A percentile compares a stretch with the other conserved stretches of the same genome.
Conservation (phyloP, 2,113 vertebrate species). For the Sceloporus tristichus region DNA sequence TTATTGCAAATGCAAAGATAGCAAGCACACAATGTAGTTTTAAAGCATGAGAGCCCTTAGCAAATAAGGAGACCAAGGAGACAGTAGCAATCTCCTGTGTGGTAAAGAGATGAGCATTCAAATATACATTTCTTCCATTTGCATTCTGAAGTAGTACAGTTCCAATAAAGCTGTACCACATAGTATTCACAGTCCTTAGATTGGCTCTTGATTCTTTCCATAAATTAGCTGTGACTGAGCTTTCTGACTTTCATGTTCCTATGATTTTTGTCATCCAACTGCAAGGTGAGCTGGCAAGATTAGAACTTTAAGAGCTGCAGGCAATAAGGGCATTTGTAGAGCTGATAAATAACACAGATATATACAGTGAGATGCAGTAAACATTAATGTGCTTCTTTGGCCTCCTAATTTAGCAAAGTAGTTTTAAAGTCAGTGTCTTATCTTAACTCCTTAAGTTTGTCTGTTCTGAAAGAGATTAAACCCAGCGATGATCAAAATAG, state of each 20-base stretch:
- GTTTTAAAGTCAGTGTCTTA: background rate
- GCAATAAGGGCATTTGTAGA: conserved; percentile 4
- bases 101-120: background rate
- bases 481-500: background rate
- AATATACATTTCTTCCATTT: background rate
- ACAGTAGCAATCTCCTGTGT: background rate
- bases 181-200: background rate
- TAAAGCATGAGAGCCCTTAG: background rate
- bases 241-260: background rate
- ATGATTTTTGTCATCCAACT: background rate
- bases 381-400: background rate
- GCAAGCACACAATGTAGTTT: background rate
- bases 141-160: background rate
- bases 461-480: background rate
- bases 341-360: background rate
- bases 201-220: background rate
- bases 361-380: background rate
- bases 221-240: background rate
- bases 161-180: background rate
- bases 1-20: conserved; percentile 7
- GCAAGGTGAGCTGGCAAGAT: background rate
- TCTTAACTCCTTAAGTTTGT: background rate
- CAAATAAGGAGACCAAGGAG: background rate
- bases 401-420: background rate
- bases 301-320: background rate